A percentile compares a stretch with the other conserved stretches of the same genome.
These are phyloP conservation scores for Notothenia coriiceps DNA, from an alignment of 2,113 vertebrate species.

Conservation along the genomic window DNA sequence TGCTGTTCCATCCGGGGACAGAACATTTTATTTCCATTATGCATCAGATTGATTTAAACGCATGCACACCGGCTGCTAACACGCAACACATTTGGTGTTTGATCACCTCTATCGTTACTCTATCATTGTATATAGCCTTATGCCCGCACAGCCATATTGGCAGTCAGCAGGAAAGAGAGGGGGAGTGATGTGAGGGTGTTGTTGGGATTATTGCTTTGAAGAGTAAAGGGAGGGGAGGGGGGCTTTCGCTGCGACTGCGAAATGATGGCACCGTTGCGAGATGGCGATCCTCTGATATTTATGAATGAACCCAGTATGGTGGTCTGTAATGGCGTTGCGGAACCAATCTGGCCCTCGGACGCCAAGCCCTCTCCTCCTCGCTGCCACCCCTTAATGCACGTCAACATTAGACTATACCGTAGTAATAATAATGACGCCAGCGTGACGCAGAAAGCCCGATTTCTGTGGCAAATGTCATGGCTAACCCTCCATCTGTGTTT, in stretches of 20 bases:
- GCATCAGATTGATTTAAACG: background rate
- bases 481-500: conserved; percentile 68
- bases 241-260: conserved; percentile 54
- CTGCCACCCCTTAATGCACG: conserved; percentile 41
- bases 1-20: conserved; percentile 8
- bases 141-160: conserved; percentile 71
- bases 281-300: conserved; percentile 83
- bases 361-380: conserved; percentile 35
- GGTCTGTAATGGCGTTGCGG: conserved; percentile 78
- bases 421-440: conserved; percentile 64
- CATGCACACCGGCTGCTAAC: background rate
- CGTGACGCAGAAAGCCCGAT: conserved; percentile 74
- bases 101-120: conserved; percentile 6
- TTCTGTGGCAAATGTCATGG: conserved; percentile 57
- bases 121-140: conserved; percentile 17
- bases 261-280: conserved; percentile 76
- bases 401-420: conserved; percentile 48
- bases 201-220: conserved; percentile 65
- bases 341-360: conserved; percentile 63
- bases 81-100: background rate
- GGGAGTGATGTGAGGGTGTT: conserved; percentile 40
- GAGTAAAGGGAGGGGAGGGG: background rate
- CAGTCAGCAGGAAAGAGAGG: conserved; percentile 46
- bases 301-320: conserved; percentile 81
- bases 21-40: background rate